Conservation (phyloP, 2,797 vertebrate species). For the Gambusia yucatana region DNA sequence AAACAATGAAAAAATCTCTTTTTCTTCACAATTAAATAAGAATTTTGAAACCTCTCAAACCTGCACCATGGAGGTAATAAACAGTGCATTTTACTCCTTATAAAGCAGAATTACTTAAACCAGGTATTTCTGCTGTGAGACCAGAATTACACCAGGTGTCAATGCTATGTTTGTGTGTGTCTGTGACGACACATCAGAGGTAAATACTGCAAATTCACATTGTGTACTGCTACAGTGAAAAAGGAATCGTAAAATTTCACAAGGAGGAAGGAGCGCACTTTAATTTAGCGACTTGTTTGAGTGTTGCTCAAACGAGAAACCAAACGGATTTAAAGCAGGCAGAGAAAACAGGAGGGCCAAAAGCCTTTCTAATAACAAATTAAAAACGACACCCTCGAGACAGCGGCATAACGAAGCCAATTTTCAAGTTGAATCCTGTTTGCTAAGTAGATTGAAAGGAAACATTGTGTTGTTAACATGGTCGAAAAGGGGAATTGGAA, state of each 20-base stretch:
- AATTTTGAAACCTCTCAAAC: neutral
- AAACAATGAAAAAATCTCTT: neutral
- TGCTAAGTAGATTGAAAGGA: neutral
- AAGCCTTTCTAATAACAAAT: neutral
- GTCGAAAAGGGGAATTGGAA: conserved; percentile 2
- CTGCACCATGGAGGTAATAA: neutral
- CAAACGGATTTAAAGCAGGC: neutral
- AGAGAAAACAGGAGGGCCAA: neutral
- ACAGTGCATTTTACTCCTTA: neutral
- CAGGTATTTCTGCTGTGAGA: too few relatives aligned
- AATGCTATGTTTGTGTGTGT: neutral
- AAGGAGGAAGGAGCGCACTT: neutral
- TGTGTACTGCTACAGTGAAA: neutral
- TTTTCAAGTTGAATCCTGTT: neutral
- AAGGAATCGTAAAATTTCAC: neutral
- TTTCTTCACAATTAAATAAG: neutral
- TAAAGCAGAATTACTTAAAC: neutral
- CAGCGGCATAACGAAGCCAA: neutral
- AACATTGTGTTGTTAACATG: neutral
- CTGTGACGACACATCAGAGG: neutral
- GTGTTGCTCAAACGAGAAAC: neutral
- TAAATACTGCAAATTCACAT: neutral
- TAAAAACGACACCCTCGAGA: neutral
- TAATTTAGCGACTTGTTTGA: neutral
- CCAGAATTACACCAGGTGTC: neutral